A percentile compares a stretch with the other conserved stretches of the same genome.
Conservation (phyloP, 2,113 vertebrate species). For the Chinchilla lanigera region DNA sequence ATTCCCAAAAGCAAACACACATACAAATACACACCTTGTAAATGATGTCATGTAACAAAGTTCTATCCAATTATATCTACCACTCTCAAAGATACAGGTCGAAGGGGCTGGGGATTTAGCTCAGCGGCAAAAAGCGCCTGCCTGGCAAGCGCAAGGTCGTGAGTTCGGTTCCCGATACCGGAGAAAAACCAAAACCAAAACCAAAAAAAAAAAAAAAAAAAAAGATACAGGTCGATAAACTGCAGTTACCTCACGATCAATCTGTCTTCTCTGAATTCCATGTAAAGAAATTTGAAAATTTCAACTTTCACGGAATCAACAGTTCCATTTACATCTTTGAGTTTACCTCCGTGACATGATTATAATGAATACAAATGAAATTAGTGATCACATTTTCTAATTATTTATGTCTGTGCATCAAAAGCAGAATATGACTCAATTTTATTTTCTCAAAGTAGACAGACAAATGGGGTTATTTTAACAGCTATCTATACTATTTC, state of each 20-base stretch:
- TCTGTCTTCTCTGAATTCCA: constrained; percentile 38
- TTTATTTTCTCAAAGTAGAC: background rate
- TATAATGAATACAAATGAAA: constrained; percentile 78
- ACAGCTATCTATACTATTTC: background rate
- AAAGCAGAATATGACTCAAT: constrained; percentile 12
- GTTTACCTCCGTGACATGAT: constrained; percentile 77
- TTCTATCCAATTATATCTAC: background rate
- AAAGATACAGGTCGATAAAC: background rate
- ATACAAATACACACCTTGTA: background rate
- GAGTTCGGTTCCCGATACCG: too few relatives aligned
- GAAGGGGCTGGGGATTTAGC: too few relatives aligned
- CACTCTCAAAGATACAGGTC: background rate
- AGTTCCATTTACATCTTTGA: constrained; percentile 72
- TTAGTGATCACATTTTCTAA: constrained; percentile 80
- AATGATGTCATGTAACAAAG: background rate
- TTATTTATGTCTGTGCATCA: constrained; percentile 42
- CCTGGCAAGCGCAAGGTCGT: too few relatives aligned
- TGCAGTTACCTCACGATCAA: background rate
- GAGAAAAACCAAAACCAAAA: too few relatives aligned
- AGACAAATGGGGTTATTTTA: constrained; percentile 10
- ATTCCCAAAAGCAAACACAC: background rate
- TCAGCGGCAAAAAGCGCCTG: too few relatives aligned
- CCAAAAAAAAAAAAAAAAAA: too few relatives aligned
- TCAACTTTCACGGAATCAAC: constrained; percentile 78
- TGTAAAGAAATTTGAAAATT: constrained; percentile 63